Conservation (phyloP, 2,113 vertebrate genomes). For the Cricetomys ansorgei region DNA sequence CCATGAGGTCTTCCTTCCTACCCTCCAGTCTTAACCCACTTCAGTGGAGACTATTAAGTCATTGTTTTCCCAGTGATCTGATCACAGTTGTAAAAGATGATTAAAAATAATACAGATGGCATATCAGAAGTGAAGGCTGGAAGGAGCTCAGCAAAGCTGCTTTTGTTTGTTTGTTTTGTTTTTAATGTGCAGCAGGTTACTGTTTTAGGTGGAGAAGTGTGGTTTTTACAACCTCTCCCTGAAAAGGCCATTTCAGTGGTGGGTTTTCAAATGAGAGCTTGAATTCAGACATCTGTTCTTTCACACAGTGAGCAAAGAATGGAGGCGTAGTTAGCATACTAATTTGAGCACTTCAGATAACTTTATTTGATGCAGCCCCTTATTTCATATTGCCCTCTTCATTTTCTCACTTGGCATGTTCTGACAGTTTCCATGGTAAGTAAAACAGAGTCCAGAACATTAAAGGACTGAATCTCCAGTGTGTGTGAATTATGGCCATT, state of each 20-base stretch:
- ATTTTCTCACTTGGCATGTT: constrained; percentile 56
- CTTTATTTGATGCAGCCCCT: constrained; percentile 46
- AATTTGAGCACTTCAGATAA: constrained; percentile 53
- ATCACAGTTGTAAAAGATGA: background rate
- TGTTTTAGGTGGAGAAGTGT: constrained; percentile 45
- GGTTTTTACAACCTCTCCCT: constrained; percentile 12
- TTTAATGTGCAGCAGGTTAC: background rate
- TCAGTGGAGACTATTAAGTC: background rate
- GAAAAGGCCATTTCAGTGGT: constrained; percentile 54
- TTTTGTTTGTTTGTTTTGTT: background rate
- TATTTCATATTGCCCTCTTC: constrained; percentile 63
- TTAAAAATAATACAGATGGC: background rate
- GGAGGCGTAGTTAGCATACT: constrained; percentile 62
- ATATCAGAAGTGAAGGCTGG: background rate
- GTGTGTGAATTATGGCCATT: constrained; percentile 27
- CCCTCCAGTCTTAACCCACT: background rate
- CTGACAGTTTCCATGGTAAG: constrained; percentile 60
- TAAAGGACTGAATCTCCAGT: constrained; percentile 50
- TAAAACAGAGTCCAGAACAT: constrained; percentile 51
- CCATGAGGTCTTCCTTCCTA: background rate
- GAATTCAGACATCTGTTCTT: constrained; percentile 61
- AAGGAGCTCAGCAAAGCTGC: constrained; percentile 28
- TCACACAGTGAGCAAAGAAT: constrained; percentile 57
- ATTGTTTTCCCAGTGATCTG: background rate
- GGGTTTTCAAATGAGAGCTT: constrained; percentile 40